Base-by-base conservation (phyloP, 2,797 vertebrate genomes). In the Eptatretus atami region DNA sequence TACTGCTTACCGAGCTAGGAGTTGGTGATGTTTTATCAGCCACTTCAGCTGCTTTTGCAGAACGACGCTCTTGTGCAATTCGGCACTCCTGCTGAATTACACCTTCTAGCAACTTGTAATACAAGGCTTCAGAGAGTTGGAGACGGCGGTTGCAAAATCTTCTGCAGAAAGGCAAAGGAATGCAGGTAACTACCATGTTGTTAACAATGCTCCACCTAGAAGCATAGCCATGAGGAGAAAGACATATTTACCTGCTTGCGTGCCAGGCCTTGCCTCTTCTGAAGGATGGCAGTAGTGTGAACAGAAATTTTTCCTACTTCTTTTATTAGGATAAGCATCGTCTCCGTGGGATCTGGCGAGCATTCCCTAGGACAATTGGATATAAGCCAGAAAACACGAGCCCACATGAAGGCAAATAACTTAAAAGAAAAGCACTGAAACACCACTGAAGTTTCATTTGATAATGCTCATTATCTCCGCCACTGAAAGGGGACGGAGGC, bases 121-220 rank as follows among this genome's bases (percentile, higher is more conserved):
- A 98, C 10, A 98, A 76, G 72, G 94, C 84, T 73, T 98, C 86
- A 3, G 87, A 87, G 70, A 98, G 75, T 68, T 84, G 87, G 72
- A 87, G 71, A 55, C 87, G 79, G 69, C 84, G 92, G 69, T 88
- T 76, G 90, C 90, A 76, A 98, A 98, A 73, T 98, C 90, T 98
- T 44, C 31, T 44, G 31, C 31, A 44, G 31, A 44, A 44, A 5
- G 6, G 31, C 4, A 44, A 44, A 44, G 31, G 4, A 44, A 44
- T 44, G 6, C 31, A 44, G 31, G 31, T 44, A 44, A 44, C 31
- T 44, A 44, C 31, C 31, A 44, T 44, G 2, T 2, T 44, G 31
- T 44, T 44, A 44, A 44, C 31, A 44, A 44, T 44, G 31, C 31
- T 44, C 31, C 31, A 44, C 70, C 65, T 66, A 52, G 71, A 74